phyloP scores from a whole-genome alignment of 2,113 vertebrate species.

The Corythaeola cristata region DNA sequence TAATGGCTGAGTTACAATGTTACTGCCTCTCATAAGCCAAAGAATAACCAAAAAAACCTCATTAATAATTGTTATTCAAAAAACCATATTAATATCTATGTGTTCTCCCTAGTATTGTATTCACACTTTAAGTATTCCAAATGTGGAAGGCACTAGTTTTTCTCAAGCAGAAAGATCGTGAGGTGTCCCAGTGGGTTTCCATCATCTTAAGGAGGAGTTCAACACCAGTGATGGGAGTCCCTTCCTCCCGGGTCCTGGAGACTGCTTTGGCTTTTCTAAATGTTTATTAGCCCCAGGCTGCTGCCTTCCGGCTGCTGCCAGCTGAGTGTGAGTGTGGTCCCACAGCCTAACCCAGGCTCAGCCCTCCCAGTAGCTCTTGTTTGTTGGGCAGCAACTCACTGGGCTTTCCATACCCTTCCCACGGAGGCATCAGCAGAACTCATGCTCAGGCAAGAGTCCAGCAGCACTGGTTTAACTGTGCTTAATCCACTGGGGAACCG shows the following conservation, averaged over 20 bases:
- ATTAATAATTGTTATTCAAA: not conserved
- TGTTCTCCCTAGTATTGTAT: not conserved
- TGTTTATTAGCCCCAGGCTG: rapidly evolving
- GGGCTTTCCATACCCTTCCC: not conserved
- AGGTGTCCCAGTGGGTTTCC: not conserved
- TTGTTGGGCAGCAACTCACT: not conserved
- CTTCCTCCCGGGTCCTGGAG: not conserved
- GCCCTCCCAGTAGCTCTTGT: rapidly evolving
- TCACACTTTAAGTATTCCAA: not conserved
- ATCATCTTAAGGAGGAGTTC: not conserved
- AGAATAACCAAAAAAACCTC: not conserved
- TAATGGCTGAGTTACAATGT: not conserved
- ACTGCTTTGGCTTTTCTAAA: not conserved
- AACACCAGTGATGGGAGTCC: not conserved
- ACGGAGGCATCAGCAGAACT: not conserved
- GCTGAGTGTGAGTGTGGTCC: not conserved
- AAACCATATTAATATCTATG: not conserved
- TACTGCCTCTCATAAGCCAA: not conserved
- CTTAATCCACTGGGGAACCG: not conserved
- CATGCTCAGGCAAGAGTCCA: not conserved
- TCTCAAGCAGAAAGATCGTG: not conserved
- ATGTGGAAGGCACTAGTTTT: not conserved
- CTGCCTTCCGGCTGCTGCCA: not conserved
- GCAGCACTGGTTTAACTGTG: not conserved
- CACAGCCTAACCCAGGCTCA: not conserved